Evolutionary conservation across 2,888 invertebrate species (phyloP).

Genomic region (Craniophora ligustri): DNA sequence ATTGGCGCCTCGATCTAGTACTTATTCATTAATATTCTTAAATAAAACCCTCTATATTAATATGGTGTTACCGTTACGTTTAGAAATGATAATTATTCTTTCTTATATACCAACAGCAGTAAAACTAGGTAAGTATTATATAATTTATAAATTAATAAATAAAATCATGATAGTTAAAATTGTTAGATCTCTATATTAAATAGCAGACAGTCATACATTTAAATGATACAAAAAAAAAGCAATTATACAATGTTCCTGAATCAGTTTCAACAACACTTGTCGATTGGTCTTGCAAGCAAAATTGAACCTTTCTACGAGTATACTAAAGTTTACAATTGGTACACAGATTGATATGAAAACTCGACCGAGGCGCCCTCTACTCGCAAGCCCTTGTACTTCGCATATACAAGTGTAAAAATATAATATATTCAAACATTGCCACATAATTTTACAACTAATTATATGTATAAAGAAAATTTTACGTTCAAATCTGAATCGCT

Average conservation of each 20-base stretch:
- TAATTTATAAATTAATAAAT: background rate
- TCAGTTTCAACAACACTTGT: background rate
- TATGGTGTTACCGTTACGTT: background rate
- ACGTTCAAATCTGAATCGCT: constrained; percentile 9
- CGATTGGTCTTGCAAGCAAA: background rate
- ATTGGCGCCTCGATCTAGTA: constrained; percentile 19
- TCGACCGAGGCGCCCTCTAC: constrained; percentile 25
- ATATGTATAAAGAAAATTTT: constrained; percentile 32
- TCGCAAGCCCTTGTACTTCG: constrained; percentile 48
- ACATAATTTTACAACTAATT: constrained; percentile 55
- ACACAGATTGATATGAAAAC: constrained; percentile 9
- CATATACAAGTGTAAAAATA: constrained; percentile 53
- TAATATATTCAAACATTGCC: constrained; percentile 55
- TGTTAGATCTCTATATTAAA: background rate
- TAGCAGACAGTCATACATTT: background rate
- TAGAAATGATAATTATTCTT: background rate
- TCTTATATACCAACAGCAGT: too few species aligned
- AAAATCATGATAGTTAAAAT: background rate
- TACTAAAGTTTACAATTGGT: background rate
- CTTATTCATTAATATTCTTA: constrained; percentile 5
- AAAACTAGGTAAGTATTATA: too few species aligned
- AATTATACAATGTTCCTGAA: too few species aligned
- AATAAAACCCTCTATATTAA: constrained; percentile 11
- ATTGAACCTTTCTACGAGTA: background rate
- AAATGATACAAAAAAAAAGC: background rate